Evolutionary conservation across 2,113 vertebrate species (phyloP).

Genomic region (Prionailurus bengalensis): DNA sequence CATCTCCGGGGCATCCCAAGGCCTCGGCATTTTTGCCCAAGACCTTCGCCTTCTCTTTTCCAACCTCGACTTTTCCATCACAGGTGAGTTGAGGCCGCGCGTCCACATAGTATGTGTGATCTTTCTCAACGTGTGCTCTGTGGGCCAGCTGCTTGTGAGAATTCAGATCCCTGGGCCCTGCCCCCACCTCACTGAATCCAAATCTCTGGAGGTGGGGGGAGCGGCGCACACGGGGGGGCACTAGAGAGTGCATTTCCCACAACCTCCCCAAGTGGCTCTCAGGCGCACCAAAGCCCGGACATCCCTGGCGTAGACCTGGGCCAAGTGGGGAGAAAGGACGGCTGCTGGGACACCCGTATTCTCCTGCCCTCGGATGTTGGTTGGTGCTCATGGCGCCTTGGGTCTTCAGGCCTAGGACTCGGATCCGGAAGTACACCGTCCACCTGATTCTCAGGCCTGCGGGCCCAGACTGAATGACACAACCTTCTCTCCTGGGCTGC

Average conservation of each 20-base stretch:
- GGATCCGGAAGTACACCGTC: neutral
- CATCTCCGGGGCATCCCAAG: neutral
- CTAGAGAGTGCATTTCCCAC: too few species aligned
- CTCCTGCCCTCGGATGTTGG: neutral
- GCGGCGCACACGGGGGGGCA: too few species aligned
- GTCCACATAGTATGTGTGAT: too few species aligned
- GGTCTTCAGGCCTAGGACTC: neutral
- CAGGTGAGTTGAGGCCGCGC: neutral
- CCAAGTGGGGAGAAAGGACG: fast-evolving
- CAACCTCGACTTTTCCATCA: neutral
- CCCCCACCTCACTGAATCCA: neutral
- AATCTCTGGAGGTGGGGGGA: neutral
- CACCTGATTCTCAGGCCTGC: neutral
- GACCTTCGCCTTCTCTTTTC: neutral
- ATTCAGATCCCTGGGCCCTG: neutral
- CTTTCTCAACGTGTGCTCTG: neutral
- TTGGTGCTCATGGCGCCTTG: too few species aligned
- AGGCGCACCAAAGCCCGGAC: neutral
- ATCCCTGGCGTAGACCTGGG: neutral
- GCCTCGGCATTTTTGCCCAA: neutral
- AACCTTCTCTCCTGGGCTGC: neutral
- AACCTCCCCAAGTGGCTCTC: neutral
- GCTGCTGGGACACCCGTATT: neutral
- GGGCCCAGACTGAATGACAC: neutral
- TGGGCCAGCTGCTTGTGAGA: neutral